Evolutionary conservation across 2,113 vertebrate species (phyloP).

Genomic region (Saccopteryx leptura): DNA sequence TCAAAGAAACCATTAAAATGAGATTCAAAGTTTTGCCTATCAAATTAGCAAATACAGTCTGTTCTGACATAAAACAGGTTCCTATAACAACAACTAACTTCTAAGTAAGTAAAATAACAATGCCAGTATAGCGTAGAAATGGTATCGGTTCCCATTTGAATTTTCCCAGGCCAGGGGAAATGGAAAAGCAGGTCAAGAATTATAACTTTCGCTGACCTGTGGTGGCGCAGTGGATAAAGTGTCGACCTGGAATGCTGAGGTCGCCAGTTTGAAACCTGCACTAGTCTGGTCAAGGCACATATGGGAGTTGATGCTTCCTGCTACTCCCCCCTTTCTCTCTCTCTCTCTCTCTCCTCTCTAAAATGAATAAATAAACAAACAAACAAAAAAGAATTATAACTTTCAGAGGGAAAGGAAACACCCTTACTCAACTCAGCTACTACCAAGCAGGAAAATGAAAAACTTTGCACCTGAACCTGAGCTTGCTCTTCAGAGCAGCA

Average conservation of each 20-base stretch:
- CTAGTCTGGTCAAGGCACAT: no score
- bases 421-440: not conserved
- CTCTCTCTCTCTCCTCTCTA: no score
- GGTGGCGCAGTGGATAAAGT: no score
- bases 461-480: not conserved
- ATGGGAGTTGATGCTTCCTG: no score
- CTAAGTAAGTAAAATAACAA: slow-evolving; percentile 39
- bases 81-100: not conserved
- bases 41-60: slow-evolving; percentile 7
- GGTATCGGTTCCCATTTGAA: not conserved
- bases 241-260: no score
- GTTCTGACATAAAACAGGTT: slow-evolving; percentile 3
- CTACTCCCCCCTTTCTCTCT: no score
- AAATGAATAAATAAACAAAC: no score
- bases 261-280: no score
- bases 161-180: slow-evolving; percentile 16
- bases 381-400: not conserved
- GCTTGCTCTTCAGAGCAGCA: not conserved
- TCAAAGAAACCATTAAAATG: slow-evolving; percentile 34
- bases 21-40: slow-evolving; percentile 21
- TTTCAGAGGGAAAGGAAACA: slow-evolving; percentile 19
- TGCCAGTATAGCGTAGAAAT: not conserved
- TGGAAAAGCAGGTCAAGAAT: not conserved
- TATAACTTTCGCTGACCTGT: no score
- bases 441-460: not conserved